Evolutionary conservation across 1,140 invertebrate species (phyloP).

Genomic region (Euura lappo): DNA sequence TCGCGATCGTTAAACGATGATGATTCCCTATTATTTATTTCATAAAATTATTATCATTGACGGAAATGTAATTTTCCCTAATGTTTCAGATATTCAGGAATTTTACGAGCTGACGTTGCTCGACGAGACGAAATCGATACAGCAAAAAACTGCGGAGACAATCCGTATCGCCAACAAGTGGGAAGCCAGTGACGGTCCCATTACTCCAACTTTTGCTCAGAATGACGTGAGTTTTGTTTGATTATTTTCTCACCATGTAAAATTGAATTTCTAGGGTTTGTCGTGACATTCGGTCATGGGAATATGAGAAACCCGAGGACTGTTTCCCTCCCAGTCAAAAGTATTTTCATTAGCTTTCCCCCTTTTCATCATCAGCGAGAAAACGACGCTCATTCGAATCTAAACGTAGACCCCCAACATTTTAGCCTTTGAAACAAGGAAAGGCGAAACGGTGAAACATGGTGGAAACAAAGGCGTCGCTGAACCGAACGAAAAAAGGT

Average conservation of each 20-base stretch:
- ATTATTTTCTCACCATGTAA: neutral
- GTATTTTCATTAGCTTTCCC: slow-evolving; percentile 2
- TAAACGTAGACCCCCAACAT: neutral
- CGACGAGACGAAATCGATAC: slow-evolving; percentile 92
- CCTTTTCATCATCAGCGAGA: neutral
- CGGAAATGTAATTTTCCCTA: slow-evolving; percentile 34
- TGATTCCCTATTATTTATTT: too few species aligned
- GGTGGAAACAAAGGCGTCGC: neutral
- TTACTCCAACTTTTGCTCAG: slow-evolving; percentile 64
- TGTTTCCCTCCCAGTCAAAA: too few species aligned
- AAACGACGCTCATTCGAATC: neutral
- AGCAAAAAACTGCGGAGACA: slow-evolving; percentile 95
- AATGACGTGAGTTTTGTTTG: slow-evolving; percentile 65
- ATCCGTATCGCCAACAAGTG: slow-evolving; percentile 95
- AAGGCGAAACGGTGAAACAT: neutral
- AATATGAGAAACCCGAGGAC: too few species aligned
- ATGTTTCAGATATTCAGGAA: slow-evolving; percentile 95
- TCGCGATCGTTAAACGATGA: too few species aligned
- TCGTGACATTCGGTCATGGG: too few species aligned
- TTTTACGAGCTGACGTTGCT: slow-evolving; percentile 97
- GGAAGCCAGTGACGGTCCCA: slow-evolving; percentile 77
- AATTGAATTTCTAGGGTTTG: neutral
- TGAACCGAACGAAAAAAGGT: neutral
- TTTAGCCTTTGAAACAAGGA: neutral
- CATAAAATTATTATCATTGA: too few species aligned